Evolutionary conservation across 2,888 invertebrate species (phyloP), one percentile per base, ranked within the genome.

Genomic region (Protophormia terraenovae): DNA sequence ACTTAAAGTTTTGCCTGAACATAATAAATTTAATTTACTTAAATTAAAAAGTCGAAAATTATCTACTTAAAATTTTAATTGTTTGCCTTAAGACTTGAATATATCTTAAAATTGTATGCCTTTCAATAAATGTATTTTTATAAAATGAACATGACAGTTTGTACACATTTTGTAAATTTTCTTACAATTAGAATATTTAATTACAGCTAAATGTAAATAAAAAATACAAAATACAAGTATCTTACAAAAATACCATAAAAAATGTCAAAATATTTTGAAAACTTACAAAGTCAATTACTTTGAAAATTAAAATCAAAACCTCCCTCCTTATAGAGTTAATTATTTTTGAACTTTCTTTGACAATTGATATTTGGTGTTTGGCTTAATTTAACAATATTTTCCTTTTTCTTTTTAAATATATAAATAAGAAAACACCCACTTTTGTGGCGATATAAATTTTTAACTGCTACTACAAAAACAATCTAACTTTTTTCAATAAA

Each of bases 211-310:
- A 45, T n/a, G n/a, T n/a, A n/a, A n/a, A n/a, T n/a, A 4, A 10
- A 38, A 55, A 55, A 10, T 1, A 50, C 3, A 22, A 50, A 69
- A 47, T 19, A 38, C 14, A 1, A 50, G n/a, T n/a, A 47, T 64
- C 50, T 35, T 47, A 29, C 12, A 16, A 45, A 78, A 16, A 22
- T n/a, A 38, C 1, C 19, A 60, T 3, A n/a, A 22, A 72, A 69
- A 35, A 58, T 80, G 84, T 80, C 78, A 84, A 84, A 73, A 80
- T 62, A 84, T 71, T 76, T 45, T 24, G 71, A 77, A 66, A 81
- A 77, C 22, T 60, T 69, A 19, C 2, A 67, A 32, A 24, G 53
- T 55, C 29, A 76, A 76, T 78, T 78, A 78, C 12, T 12, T 67
- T 41, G 29, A 10, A 53, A 50, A 66, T 50, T 19, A 0, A 41